Evolutionary conservation across 2,888 invertebrate species (phyloP), one percentile per base, ranked within the genome.

Genomic region (Ephialtes manifestator): DNA sequence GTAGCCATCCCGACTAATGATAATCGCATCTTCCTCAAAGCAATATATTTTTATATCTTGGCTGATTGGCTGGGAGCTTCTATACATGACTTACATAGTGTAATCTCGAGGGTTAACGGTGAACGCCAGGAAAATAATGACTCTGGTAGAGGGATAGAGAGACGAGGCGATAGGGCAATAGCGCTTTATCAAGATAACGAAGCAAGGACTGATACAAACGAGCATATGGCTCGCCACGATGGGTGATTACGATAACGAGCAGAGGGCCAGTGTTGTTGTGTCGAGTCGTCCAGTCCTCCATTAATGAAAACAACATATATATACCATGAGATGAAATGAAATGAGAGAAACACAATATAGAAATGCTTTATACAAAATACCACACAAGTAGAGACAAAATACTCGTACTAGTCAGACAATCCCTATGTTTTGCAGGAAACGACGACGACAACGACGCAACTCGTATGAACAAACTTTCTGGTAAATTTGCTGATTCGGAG

Each of bases 181-280:
- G 13, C 15, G 70, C 65, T 80, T 80, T 24, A 80, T 80, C 72
- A 46, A 72, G 72, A 80, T 80, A 80, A 80, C 65, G 80, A 80
- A 80, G 31, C 79, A 28, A 35, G 43, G 72, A 80, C 72, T 55
- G 72, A 72, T 80, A 65, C 80, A 72, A 80, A 65, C 72, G 80
- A 80, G 72, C 80, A 55, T 72, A 72, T 55, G 72, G 55, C 53
- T 51, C 48, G 46, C 51, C 63, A 55, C 51, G 72, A 80, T 80
- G 28, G 72, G 63, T 65, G 65, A 80, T 80, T 80, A 72, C 72
- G 72, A 72, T 80, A 80, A 80, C 80, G 80, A 80, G 65, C 71
- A n/a, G 55, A 51, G 65, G 24, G 46, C 46, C 67, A 43, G 35
- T n/a, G 43, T 28, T 8, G 43, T 28, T 55, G 71, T 55, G 70